Base-by-base conservation (phyloP, 2,113 vertebrate species). In the Lontra canadensis region DNA sequence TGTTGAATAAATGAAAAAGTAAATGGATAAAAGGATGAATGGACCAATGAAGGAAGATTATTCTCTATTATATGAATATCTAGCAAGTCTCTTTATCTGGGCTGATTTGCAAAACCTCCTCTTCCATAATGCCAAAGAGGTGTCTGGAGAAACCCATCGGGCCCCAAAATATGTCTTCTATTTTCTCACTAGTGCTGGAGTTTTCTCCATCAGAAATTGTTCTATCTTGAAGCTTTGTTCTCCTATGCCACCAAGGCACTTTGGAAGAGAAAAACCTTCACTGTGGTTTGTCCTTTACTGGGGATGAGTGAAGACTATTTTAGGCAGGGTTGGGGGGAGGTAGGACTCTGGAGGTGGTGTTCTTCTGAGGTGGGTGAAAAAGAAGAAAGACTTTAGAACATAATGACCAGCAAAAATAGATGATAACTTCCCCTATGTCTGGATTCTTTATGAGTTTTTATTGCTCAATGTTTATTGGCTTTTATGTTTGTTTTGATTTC, bases 401-500 rank as follows among this genome's bases (percentile, higher is more conserved):
- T 74, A 89, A 80, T 39, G 18, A 73, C 6, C 13, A 89, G 4
- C 18, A 47, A 73, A 8, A 42, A 74, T 23, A 79, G 73, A 80
- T 49, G 57, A 12, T 88, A 71, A 97, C 17, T 36, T 93, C 8
- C 55, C 21, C 49, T 71, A 13, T n/a, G 7, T 81, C 81, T 95
- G 87, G 31, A 84, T 94, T 84, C 73, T 92, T 93, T 79, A 29
- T 74, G 57, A 90, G 49, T n/a, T 95, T 96, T 63, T 93, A 47
- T 89, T 88, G 42, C 69, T 93, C 52, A n/a, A 34, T 69, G 15
- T 63, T 89, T 93, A 88, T 81, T 95, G 29, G 25, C 26, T 91
- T 88, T 92, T 96, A 84, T 80, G 61, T 94, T 94, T 97, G 21
- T 95, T 94, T 92, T 87, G 18, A 47, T 95, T 71, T 89, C 26